These are phyloP conservation scores for Leptopilina boulardi DNA, from an alignment of 1,140 invertebrate genomes.

Conservation along the genomic window DNA sequence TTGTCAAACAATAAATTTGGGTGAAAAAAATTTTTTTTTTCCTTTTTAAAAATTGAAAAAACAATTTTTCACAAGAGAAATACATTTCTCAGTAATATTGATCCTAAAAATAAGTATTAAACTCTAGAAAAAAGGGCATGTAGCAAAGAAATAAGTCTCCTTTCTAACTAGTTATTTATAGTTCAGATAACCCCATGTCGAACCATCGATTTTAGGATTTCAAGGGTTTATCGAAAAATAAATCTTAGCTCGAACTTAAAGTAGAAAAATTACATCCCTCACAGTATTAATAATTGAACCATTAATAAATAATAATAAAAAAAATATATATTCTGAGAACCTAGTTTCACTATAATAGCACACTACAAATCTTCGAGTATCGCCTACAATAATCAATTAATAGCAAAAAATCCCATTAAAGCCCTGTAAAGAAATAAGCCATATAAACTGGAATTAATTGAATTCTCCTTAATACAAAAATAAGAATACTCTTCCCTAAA, in stretches of 20 bases:
- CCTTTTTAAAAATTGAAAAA: too few relatives aligned
- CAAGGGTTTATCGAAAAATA: conserved; percentile 17
- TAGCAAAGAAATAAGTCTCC: conserved; percentile 4
- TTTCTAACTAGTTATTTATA: conserved; percentile 18
- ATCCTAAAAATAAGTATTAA: not conserved
- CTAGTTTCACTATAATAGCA: too few relatives aligned
- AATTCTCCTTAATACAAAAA: too few relatives aligned
- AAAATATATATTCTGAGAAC: too few relatives aligned
- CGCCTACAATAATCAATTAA: too few relatives aligned
- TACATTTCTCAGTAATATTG: not conserved
- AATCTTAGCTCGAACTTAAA: not conserved
- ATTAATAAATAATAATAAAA: conserved; percentile 11
- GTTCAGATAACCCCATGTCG: conserved; percentile 12
- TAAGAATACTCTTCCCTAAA: too few relatives aligned
- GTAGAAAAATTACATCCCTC: conserved; percentile 10
- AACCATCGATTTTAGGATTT: conserved; percentile 27
- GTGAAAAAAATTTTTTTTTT: too few relatives aligned
- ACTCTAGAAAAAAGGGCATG: not conserved
- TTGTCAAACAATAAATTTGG: too few relatives aligned
- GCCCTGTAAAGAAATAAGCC: too few relatives aligned
- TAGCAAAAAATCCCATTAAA: too few relatives aligned
- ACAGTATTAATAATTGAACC: not conserved
- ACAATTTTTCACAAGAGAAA: not conserved
- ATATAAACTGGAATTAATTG: too few relatives aligned
- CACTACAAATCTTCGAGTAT: too few relatives aligned